Base-by-base conservation (phyloP, 1,140 invertebrate genomes). In the Zaprionus vittiger region DNA sequence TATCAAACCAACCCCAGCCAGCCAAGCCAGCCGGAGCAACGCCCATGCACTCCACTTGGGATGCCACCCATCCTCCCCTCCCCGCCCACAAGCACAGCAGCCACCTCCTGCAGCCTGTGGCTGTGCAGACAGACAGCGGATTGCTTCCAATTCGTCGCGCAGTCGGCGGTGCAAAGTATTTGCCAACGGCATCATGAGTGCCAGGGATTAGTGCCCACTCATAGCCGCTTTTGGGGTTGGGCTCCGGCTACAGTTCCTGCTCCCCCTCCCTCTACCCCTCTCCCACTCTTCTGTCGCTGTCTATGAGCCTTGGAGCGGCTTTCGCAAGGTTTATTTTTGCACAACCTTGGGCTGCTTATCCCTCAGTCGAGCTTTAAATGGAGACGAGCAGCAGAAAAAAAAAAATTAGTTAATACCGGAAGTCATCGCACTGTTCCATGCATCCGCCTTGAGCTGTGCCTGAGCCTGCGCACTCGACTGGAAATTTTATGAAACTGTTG, bases 91-190 rank as follows among this genome's bases (percentile, higher is more conserved):
- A 17, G 15, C 15, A 49, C 11, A 61, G 34, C 28, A 28, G n/a
- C 80, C 71, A 64, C 57, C 63, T 56, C 54, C 24, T 22, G 54
- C 26, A 56, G 22, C 52, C 24, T 6, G 52, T 15, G 80, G 71
- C 73, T 80, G 66, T 67, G 79, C 77, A 89, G 83, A 87, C 84
- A 89, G 84, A 89, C 84, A 89, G 79, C 78, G 82, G 81, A 90
- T 90, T 90, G 85, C 85, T 90, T 90, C 85, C 85, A 90, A 90
- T 90, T 90, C 85, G 85, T 90, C 85, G 85, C 85, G 85, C 85
- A 90, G 85, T 90, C 82, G 85, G 85, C 85, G 81, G 85, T 90
- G 85, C 86, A 85, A 90, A 89, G 85, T 90, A 90, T 89, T 89
- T 90, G 85, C 85, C 85, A 90, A 90, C 74, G 82, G 79, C 85